These are phyloP conservation scores for Spatulosminthurus flaviceps DNA, from an alignment of 2,888 invertebrate genomes.

Conservation along the genomic window DNA sequence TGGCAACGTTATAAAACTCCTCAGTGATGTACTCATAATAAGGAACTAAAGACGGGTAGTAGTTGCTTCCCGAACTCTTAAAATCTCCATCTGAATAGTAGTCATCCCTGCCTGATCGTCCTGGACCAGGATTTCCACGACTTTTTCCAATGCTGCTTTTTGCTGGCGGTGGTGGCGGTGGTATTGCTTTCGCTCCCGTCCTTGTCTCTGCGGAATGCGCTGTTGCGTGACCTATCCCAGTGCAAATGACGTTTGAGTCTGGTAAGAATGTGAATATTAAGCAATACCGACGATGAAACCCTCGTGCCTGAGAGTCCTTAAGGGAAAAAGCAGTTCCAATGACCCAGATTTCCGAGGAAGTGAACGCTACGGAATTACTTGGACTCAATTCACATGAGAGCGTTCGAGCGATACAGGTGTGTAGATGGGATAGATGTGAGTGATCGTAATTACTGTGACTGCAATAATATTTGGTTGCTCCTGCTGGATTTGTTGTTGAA, in stretches of 20 bases:
- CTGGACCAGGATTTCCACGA: neutral
- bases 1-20: slow-evolving; percentile 63
- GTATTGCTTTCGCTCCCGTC: neutral
- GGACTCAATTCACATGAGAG: slow-evolving; percentile 63
- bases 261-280: slow-evolving; percentile 63
- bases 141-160: neutral
- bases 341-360: slow-evolving; percentile 63
- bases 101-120: slow-evolving; percentile 51
- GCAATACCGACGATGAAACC: slow-evolving; percentile 60
- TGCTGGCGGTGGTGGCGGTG: slow-evolving; percentile 33
- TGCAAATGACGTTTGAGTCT: slow-evolving; percentile 52
- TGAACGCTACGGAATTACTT: slow-evolving; percentile 63
- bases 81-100: slow-evolving; percentile 63
- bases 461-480: slow-evolving; percentile 63
- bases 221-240: neutral
- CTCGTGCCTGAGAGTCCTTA: slow-evolving; percentile 61
- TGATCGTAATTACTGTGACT: slow-evolving; percentile 62
- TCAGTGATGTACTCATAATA: slow-evolving; percentile 64
- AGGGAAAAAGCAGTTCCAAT: slow-evolving; percentile 63
- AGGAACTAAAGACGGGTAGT: slow-evolving; percentile 62
- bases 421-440: slow-evolving; percentile 62
- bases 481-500: slow-evolving; percentile 52
- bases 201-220: neutral
- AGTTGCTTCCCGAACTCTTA: slow-evolving; percentile 51
- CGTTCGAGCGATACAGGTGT: slow-evolving; percentile 62